Evolutionary conservation across 2,888 invertebrate genomes (phyloP), one percentile per base, ranked within the genome.

Genomic region (Griposia aprilina): DNA sequence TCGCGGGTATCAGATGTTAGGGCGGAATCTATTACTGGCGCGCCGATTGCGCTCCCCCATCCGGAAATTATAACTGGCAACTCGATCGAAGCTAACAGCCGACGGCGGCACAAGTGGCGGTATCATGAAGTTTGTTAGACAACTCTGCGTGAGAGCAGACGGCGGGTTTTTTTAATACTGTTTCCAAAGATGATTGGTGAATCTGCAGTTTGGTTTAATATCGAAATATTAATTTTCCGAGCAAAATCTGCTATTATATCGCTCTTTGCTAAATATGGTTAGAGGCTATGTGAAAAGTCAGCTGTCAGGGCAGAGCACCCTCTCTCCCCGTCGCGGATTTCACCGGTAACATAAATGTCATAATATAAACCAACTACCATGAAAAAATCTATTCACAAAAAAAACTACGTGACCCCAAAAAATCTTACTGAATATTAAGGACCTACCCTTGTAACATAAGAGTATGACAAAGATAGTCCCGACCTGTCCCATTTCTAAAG

Each of bases 41-140:
- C 85, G 84, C 83, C 85, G 87, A 87, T 87, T 87, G 82, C 88
- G 86, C 83, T 77, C 83, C 87, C 84, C 87, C 79, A 82, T 83
- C 87, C 90, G 91, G 91, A 92, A 91, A 90, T 91, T 91, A 90
- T 91, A 90, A 89, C 89, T 89, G 87, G 89, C 87, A 88, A 89
- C 90, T 89, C 69, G 88, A 88, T 91, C 90, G 87, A 87, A 82
- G 79, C 81, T 84, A 78, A 84, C 81, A 78, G 65, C 78, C 78
- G 80, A 77, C 77, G 77, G 48, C 74, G 73, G 76, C 63, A 68
- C 77, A 75, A 83, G 77, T 79, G 76, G 81, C 41, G 70, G 85
- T 84, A 83, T 87, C 85, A 83, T 79, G 76, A 81, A 84, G 76
- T 87, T 86, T 76, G 68, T 62, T 74, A 77, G 72, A 76, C 70